Conservation (phyloP, 2,797 vertebrate genomes). For the Pseudomugil tenellus region DNA sequence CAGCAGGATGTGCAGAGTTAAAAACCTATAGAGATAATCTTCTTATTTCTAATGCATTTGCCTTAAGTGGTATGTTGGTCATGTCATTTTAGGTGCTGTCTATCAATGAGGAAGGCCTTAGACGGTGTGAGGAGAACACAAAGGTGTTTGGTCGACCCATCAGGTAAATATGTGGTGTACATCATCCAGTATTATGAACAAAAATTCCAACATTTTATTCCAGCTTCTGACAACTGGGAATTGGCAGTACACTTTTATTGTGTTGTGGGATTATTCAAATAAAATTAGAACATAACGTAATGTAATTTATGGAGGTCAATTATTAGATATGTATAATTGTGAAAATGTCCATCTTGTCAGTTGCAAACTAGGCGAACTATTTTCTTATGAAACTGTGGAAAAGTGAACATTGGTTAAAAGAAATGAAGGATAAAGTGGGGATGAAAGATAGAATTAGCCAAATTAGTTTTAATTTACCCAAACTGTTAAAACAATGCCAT, state of each 20-base stretch:
- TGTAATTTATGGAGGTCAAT: background rate
- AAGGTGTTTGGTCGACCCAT: slow-evolving; percentile 91
- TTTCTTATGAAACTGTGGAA: background rate
- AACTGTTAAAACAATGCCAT: background rate
- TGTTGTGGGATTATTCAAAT: background rate
- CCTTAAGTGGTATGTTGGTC: background rate
- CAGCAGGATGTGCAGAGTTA: slow-evolving; percentile 23
- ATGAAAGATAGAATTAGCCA: background rate
- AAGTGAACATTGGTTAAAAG: background rate
- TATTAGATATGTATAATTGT: background rate
- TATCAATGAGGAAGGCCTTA: slow-evolving; percentile 94
- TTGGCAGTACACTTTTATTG: background rate
- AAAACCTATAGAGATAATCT: slow-evolving; percentile 25
- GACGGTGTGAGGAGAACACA: slow-evolving; percentile 92
- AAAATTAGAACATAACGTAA: background rate
- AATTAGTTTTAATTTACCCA: background rate
- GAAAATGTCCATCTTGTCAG: background rate
- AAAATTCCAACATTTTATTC: background rate
- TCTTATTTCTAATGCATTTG: slow-evolving; percentile 13
- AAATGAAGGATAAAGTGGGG: background rate
- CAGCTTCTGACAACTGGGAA: background rate
- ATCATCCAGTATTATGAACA: background rate
- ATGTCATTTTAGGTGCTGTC: slow-evolving; percentile 87
- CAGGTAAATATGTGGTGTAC: slow-evolving; percentile 77
- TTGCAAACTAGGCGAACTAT: too few species aligned